Conservation (phyloP, 2,113 vertebrate genomes). For the Nothocercus nigrocapillus region DNA sequence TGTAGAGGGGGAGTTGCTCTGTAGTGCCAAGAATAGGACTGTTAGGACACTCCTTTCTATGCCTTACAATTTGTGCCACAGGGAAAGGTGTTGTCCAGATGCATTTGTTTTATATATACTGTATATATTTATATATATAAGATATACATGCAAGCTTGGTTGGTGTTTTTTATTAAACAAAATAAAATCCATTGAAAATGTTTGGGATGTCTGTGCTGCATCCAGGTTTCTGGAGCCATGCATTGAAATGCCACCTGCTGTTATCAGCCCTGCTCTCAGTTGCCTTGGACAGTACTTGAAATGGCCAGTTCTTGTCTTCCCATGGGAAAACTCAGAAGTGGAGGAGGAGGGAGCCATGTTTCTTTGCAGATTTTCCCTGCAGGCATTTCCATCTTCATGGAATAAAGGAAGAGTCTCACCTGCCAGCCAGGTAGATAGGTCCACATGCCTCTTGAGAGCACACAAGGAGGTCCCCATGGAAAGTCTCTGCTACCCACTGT, state of each 20-base stretch:
- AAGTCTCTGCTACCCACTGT: not conserved
- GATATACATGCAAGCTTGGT: constrained; percentile 80
- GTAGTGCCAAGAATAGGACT: constrained; percentile 61
- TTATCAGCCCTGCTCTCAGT: not conserved
- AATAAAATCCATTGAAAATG: constrained; percentile 65
- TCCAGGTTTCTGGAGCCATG: constrained; percentile 1
- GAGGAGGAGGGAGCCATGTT: not conserved
- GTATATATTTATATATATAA: constrained; percentile 85
- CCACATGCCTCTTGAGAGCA: not conserved
- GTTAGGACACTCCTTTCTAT: constrained; percentile 51
- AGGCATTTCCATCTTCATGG: not conserved
- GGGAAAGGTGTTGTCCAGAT: constrained; percentile 68
- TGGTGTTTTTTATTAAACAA: constrained; percentile 77
- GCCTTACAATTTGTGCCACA: constrained; percentile 70
- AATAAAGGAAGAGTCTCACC: not conserved
- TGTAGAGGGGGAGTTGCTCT: constrained; percentile 12
- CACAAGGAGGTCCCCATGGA: not conserved
- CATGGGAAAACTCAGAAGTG: not conserved
- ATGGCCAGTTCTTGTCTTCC: not conserved
- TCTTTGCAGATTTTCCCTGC: not conserved
- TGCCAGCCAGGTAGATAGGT: not conserved
- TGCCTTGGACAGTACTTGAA: not conserved
- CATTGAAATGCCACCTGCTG: not conserved
- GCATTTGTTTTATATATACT: constrained; percentile 81
- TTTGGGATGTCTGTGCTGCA: constrained; percentile 53